phyloP scores from a whole-genome alignment of 2,113 vertebrate species.

The Crotalus tigris region DNA sequence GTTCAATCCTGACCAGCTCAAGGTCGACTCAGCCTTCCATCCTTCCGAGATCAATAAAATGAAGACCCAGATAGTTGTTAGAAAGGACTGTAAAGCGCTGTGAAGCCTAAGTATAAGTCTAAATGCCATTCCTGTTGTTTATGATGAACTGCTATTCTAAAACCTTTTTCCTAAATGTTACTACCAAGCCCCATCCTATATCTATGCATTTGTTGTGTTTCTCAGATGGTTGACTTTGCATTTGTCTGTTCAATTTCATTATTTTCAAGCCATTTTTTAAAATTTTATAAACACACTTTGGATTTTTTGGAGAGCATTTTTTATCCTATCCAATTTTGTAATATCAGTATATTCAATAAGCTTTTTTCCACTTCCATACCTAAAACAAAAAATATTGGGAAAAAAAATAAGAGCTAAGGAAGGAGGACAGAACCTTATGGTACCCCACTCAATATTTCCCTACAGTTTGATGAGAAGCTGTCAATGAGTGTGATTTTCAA shows the following conservation, averaged over 20 bases:
- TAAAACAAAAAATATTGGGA: background rate
- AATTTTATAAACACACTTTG: background rate
- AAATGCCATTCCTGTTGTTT: background rate
- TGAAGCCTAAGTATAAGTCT: too few species aligned
- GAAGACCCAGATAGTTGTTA: too few species aligned
- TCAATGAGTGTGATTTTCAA: background rate
- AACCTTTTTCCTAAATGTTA: background rate
- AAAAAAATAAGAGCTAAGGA: background rate
- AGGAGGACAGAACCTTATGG: background rate
- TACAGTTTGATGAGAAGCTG: background rate
- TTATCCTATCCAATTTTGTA: background rate
- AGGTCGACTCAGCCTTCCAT: too few species aligned
- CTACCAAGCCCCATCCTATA: background rate
- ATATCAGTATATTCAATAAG: background rate
- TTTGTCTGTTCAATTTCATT: background rate
- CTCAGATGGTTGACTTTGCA: background rate
- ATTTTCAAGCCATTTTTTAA: background rate
- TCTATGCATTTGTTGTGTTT: background rate
- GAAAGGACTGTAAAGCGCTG: too few species aligned
- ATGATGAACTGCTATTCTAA: background rate
- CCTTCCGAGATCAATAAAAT: too few species aligned
- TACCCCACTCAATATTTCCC: background rate
- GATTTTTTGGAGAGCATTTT: background rate
- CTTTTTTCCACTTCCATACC: background rate
- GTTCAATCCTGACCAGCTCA: too few species aligned